phyloP scores from a whole-genome alignment of 2,888 invertebrate genomes.

The Mythimna lalbum region DNA sequence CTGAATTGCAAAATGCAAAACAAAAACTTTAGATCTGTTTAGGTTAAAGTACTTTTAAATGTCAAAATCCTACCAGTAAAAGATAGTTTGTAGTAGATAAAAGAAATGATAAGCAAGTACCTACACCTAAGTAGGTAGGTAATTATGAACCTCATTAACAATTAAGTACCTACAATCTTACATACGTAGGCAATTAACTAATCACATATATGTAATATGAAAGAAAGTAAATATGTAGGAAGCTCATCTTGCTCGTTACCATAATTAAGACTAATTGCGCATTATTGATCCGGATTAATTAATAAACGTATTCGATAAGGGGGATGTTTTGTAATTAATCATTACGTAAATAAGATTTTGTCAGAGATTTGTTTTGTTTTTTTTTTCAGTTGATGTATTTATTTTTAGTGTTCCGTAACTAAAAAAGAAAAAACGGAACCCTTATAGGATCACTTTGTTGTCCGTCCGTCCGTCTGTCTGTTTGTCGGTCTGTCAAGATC shows the following conservation, averaged over 20 bases:
- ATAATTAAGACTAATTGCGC: slow-evolving; percentile 26
- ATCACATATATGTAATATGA: slow-evolving; percentile 4
- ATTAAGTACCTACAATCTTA: neutral
- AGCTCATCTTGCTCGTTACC: slow-evolving; percentile 15
- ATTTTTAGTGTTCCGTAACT: too few species aligned
- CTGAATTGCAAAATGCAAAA: too few species aligned
- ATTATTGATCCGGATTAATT: slow-evolving; percentile 17
- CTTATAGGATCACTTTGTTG: too few species aligned
- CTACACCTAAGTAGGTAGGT: neutral
- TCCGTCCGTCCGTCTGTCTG: too few species aligned
- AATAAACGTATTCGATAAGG: slow-evolving; percentile 10
- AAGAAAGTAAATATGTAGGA: neutral
- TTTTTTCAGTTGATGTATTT: neutral
- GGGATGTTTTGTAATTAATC: neutral
- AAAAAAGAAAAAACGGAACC: too few species aligned
- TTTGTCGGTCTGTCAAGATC: too few species aligned
- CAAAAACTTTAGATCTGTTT: too few species aligned
- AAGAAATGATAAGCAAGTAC: neutral
- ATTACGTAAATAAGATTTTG: slow-evolving; percentile 21
- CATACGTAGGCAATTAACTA: neutral
- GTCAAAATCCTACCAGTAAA: too few species aligned
- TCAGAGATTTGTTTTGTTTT: neutral
- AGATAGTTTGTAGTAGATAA: neutral
- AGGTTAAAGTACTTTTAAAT: too few species aligned
- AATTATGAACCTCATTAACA: neutral